Conservation (phyloP, 2,113 vertebrate genomes). For the Colistium nudipinnis region DNA sequence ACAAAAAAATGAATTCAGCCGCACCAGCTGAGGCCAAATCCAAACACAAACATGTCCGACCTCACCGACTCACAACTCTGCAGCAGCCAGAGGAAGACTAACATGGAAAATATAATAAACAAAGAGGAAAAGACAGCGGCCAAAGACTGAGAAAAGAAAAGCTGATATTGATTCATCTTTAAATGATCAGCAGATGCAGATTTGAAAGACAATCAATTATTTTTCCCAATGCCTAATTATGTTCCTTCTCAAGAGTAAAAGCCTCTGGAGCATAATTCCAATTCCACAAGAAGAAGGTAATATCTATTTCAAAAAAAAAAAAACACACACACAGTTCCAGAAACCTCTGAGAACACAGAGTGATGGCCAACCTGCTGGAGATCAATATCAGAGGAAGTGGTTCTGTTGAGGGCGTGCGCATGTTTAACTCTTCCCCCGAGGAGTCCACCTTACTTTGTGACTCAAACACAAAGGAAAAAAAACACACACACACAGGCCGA, state of each 20-base stretch:
- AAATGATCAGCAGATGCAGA: too few species aligned
- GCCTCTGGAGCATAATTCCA: too few species aligned
- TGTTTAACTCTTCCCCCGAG: constrained; percentile 36
- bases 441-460: neutral
- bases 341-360: too few species aligned
- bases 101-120: too few species aligned
- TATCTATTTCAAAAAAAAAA: too few species aligned
- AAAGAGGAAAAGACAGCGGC: neutral
- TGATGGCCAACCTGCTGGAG: constrained; percentile 47
- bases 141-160: too few species aligned
- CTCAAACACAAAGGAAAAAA: constrained; percentile 1
- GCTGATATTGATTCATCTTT: too few species aligned
- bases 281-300: too few species aligned
- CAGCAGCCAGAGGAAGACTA: constrained; percentile 21
- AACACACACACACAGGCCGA: neutral
- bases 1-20: constrained; percentile 54
- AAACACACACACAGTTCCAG: too few species aligned
- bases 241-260: too few species aligned
- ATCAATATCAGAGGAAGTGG: constrained; percentile 55
- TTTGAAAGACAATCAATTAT: too few species aligned
- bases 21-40: constrained; percentile 31
- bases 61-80: constrained; percentile 32
- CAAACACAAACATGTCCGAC: constrained; percentile 21
- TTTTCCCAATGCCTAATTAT: too few species aligned
- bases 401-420: constrained; percentile 29